Base-by-base conservation (phyloP, 2,888 invertebrate genomes). In the Aphrophora alni region DNA sequence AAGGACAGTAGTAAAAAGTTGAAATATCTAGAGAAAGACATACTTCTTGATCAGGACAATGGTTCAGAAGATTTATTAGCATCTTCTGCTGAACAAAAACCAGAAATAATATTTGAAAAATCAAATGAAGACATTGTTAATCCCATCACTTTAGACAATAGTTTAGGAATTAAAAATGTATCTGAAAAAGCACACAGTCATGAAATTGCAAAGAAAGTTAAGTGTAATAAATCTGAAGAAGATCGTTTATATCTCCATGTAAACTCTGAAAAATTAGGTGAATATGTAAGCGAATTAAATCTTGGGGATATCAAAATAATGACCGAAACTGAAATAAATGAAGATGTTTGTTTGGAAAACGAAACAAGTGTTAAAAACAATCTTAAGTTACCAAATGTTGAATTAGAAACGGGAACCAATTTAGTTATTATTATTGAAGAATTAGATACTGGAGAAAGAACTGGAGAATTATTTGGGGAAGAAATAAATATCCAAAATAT, bases 351-450 rank as follows among this genome's bases (percentile, higher is more conserved):
- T 25, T 14, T 24, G 1, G 38, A 51, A 21, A 33, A 21, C 21
- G 59, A 59, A 21, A 7, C 14, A 2, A 21, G 21, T 59, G 21
- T 10, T 14, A 4, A 59, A 14, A 21, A 59, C 5, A 59, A 59
- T 8, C 7, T 59, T n/a, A 59, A 59, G 5, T 21, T 73, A 33
- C 33, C 78, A n/a, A 68, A 79, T 79, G 78, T 79, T 4, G 28
- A 51, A 26, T 73, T 78, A 24, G 78, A 74, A 68, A 79, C 33
- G 27, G 33, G 38, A n/a, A 74, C 78, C 33, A 79, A 74, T 79
- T 79, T 79, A 26, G 78, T 79, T 5, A 79, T 79, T n/a, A 74
- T 79, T 17, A 79, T 79, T 74, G 78, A 79, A 25, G 78, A 73
- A n/a, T 26, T 78, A 10, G 59, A 73, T 28, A 74, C 73, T 1